Percentiles rank a stretch among this genome's conserved stretches.
These are phyloP conservation scores for Phrynocephalus guinanensis DNA, from an alignment of 2,797 vertebrate species.

Conservation along the genomic window DNA sequence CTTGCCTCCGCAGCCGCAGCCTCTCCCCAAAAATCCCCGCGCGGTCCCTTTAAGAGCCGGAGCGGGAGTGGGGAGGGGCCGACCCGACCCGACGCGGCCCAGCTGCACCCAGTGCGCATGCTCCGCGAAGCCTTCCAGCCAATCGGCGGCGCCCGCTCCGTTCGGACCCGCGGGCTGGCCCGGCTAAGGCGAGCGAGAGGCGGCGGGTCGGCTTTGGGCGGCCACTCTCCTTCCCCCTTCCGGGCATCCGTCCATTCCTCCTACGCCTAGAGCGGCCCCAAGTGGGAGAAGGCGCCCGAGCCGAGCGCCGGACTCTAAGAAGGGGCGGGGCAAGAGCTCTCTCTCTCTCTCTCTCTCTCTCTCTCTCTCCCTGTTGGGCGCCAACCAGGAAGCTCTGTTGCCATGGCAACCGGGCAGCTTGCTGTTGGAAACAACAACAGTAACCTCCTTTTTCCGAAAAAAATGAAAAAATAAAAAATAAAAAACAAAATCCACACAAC, in stretches of 20 bases:
- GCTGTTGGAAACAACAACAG: background rate
- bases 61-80: no score
- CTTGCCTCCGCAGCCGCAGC: background rate
- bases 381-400: background rate
- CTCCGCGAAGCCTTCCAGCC: background rate
- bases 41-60: slow-evolving; percentile 20
- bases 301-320: background rate
- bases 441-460: no score
- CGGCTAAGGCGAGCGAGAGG: slow-evolving; percentile 52
- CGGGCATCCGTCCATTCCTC: background rate
- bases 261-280: slow-evolving; percentile 32
- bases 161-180: accelerated
- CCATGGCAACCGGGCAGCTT: background rate
- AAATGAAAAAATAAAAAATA: background rate
- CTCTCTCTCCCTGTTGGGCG: no score
- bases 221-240: background rate
- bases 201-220: background rate
- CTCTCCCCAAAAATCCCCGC: background rate
- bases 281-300: background rate
- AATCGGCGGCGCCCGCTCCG: accelerated
- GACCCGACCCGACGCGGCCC: background rate
- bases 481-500: no score
- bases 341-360: no score
- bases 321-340: background rate
- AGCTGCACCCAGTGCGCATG: background rate